These are phyloP conservation scores for Epinephelus cyanopodus DNA, from an alignment of 2,113 vertebrate species.

Conservation along the genomic window DNA sequence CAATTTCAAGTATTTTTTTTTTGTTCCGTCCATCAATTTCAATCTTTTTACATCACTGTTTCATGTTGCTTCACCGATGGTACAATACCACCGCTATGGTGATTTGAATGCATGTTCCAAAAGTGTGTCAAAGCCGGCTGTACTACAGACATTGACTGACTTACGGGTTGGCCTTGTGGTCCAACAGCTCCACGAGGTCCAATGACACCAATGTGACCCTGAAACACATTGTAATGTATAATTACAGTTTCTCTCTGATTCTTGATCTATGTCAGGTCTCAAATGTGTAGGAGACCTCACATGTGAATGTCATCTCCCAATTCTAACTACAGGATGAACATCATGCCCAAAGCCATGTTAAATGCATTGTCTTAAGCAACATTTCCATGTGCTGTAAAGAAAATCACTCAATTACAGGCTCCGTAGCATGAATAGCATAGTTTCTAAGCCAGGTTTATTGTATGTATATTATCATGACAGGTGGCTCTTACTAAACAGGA, in stretches of 20 bases:
- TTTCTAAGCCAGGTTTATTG: background rate
- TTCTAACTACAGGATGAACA: background rate
- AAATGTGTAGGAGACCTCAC: background rate
- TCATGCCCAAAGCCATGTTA: no score
- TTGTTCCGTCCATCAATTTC: background rate
- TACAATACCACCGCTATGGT: background rate
- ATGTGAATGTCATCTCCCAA: background rate
- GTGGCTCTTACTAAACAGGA: constrained; percentile 11
- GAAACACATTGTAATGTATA: constrained; percentile 61
- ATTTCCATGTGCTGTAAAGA: background rate
- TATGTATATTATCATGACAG: background rate
- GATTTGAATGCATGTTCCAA: background rate
- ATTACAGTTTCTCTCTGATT: background rate
- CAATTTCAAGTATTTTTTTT: background rate
- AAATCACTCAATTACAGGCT: background rate
- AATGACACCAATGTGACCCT: constrained; percentile 90
- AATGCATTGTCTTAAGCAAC: background rate
- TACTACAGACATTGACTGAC: constrained; percentile 53
- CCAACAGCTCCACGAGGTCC: constrained; percentile 91
- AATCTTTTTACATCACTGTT: background rate
- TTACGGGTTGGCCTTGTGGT: constrained; percentile 94
- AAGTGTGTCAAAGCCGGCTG: background rate
- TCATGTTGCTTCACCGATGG: no score
- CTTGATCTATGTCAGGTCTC: background rate
- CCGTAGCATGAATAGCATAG: background rate